phyloP scores from a whole-genome alignment of 2,888 invertebrate genomes.

The Chymomyza fuscimana region DNA sequence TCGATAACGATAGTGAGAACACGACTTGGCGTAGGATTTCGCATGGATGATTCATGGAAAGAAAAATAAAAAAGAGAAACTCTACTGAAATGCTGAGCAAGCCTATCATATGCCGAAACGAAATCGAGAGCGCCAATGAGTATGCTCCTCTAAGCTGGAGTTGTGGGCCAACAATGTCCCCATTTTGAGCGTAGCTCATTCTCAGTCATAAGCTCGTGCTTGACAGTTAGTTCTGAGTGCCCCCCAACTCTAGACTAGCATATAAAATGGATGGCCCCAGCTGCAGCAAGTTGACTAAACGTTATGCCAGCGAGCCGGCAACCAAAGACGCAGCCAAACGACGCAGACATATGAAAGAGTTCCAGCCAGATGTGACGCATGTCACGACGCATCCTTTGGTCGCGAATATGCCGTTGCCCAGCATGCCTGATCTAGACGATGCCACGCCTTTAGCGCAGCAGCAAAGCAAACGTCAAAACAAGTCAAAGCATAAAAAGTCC shows the following conservation, averaged over 20 bases:
- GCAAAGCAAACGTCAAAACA: background rate
- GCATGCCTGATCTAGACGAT: conserved; percentile 25
- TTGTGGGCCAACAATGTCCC: background rate
- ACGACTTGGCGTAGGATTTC: too few relatives aligned
- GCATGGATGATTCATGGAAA: background rate
- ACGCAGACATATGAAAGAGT: background rate
- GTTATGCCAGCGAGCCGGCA: background rate
- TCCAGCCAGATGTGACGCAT: background rate
- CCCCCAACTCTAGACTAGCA: background rate
- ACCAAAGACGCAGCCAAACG: background rate
- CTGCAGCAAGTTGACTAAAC: background rate
- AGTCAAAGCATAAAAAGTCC: conserved; percentile 32
- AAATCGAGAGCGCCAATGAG: background rate
- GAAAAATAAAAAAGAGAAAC: background rate
- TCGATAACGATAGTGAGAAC: background rate
- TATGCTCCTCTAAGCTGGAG: background rate
- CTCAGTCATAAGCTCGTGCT: background rate
- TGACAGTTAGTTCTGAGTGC: background rate
- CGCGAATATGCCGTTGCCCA: conserved; percentile 19
- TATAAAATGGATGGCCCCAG: background rate
- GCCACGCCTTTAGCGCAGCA: background rate
- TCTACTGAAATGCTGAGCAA: background rate
- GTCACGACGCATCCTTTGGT: background rate
- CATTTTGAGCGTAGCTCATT: background rate
- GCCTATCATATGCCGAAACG: background rate